Conservation (phyloP, 2,888 invertebrate genomes). For the Chironomus tentans region DNA sequence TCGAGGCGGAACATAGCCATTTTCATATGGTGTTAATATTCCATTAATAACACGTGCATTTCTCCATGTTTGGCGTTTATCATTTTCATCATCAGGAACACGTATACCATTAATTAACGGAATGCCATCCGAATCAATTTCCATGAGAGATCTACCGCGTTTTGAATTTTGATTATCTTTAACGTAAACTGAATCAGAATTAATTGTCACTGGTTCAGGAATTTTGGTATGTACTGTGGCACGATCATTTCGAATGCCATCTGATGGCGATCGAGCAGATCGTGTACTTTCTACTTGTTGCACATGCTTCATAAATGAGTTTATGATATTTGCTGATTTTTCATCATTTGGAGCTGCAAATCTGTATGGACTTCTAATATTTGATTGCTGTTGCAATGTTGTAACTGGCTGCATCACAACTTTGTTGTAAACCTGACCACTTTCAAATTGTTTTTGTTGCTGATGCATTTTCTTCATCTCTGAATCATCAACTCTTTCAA, state of each 20-base stretch:
- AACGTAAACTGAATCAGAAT: constrained; percentile 54
- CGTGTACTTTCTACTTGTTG: constrained; percentile 5
- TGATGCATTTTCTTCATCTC: constrained; percentile 36
- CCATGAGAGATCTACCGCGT: constrained; percentile 54
- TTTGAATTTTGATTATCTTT: constrained; percentile 44
- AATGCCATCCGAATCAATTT: constrained; percentile 60
- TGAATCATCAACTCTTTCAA: constrained; percentile 28
- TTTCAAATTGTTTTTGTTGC: constrained; percentile 36
- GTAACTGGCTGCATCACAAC: neutral
- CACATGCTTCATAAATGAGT: constrained; percentile 31
- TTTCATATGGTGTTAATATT: constrained; percentile 64
- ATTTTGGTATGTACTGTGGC: constrained; percentile 51
- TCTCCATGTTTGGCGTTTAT: constrained; percentile 69
- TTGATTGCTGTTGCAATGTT: constrained; percentile 11
- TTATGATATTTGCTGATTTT: constrained; percentile 30
- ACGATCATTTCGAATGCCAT: constrained; percentile 46
- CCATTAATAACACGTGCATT: constrained; percentile 83
- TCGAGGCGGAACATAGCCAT: constrained; percentile 56
- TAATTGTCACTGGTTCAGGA: constrained; percentile 59
- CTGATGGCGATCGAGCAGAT: neutral
- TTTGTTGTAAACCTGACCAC: constrained; percentile 25
- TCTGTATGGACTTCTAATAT: neutral
- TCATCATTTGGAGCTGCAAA: constrained; percentile 26
- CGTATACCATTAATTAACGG: constrained; percentile 74
- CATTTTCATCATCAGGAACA: constrained; percentile 75